Conservation (phyloP, 2,797 vertebrate genomes). For the Silurus lanzhouensis region DNA sequence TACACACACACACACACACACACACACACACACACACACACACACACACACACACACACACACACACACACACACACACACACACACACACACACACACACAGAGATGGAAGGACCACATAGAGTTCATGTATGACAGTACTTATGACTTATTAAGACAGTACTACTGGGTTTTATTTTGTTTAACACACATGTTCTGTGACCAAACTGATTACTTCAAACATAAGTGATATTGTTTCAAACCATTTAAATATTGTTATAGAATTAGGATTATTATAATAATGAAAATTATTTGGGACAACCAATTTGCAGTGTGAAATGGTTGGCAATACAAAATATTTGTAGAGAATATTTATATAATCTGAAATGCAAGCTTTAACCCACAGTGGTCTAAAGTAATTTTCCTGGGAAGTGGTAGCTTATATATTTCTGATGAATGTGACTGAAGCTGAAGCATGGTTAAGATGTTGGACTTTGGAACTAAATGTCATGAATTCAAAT, state of each 20-base stretch:
- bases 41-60: slow-evolving; percentile 9
- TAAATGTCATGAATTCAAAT: no score
- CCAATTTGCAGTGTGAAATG: background rate
- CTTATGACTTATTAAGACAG: no score
- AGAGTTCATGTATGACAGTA: background rate
- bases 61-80: slow-evolving; percentile 11
- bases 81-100: background rate
- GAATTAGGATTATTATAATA: background rate
- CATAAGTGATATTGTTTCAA: background rate
- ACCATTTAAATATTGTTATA: background rate
- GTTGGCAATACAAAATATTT: no score
- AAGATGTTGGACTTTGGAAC: no score
- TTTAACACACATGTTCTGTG: background rate
- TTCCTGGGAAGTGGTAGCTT: no score
- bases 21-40: background rate
- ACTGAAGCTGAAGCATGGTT: no score
- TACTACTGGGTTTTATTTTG: no score
- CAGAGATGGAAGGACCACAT: background rate
- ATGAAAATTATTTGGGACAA: background rate
- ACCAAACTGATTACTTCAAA: background rate
- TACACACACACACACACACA: slow-evolving; percentile 27
- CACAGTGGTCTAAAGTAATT: background rate
- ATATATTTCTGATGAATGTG: no score
- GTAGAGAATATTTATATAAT: background rate
- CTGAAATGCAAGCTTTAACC: background rate